A percentile compares a stretch with the other conserved stretches of the same genome.
Evolutionary conservation across 2,113 vertebrate species (phyloP).

Genomic region (Serilophus lunatus): DNA sequence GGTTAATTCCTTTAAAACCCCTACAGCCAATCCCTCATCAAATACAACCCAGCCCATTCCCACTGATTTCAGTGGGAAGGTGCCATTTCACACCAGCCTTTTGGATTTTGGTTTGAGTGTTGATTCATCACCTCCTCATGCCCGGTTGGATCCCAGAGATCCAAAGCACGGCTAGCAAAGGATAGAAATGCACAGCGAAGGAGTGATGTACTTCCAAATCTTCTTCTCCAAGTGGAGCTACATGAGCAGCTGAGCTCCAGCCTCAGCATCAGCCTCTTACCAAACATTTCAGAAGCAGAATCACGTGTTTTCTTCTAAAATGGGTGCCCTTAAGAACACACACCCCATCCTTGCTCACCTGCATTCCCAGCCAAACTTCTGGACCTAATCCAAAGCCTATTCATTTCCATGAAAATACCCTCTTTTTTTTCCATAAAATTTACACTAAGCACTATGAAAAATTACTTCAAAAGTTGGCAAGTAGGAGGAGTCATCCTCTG

Average conservation of each 20-base stretch:
- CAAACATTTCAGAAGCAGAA: neutral
- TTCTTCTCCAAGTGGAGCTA: neutral
- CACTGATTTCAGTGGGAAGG: neutral
- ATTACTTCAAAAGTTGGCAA: neutral
- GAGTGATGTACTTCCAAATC: fast-evolving
- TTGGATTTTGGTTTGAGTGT: neutral
- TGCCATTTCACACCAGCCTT: neutral
- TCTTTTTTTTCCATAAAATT: neutral
- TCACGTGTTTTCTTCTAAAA: neutral
- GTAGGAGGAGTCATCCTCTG: neutral
- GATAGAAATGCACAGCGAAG: neutral
- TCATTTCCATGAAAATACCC: neutral
- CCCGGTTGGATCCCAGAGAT: neutral
- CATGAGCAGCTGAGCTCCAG: neutral
- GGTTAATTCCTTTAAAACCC: neutral
- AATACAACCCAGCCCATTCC: neutral
- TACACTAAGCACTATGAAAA: neutral
- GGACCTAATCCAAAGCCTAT: neutral
- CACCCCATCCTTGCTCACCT: fast-evolving
- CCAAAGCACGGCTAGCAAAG: neutral
- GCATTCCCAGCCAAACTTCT: neutral
- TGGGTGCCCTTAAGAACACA: neutral
- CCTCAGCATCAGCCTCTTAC: too few relatives aligned
- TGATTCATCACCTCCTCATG: neutral
- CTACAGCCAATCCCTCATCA: neutral